Conservation (phyloP, 2,797 vertebrate genomes). For the Pristis pectinata region DNA sequence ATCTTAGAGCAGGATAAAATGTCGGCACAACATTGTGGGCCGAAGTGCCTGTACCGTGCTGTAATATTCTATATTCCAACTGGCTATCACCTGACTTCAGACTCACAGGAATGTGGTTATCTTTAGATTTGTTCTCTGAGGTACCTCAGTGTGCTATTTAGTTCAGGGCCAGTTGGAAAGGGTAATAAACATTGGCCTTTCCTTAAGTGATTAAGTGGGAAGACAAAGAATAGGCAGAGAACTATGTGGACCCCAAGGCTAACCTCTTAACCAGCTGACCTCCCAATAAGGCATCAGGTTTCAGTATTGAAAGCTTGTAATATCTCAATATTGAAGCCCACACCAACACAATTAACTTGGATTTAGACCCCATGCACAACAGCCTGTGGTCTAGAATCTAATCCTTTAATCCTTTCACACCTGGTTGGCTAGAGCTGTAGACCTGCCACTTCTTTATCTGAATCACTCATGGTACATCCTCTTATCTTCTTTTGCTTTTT, state of each 20-base stretch:
- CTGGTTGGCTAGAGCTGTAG: neutral
- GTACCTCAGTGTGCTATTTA: no score
- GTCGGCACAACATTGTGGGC: no score
- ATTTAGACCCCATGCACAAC: neutral
- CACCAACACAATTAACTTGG: neutral
- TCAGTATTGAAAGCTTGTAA: neutral
- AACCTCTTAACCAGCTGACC: neutral
- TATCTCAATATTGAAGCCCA: neutral
- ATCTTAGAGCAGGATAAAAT: no score
- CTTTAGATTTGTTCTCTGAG: no score
- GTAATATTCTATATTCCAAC: no score
- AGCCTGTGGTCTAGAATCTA: neutral
- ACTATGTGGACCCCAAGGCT: no score
- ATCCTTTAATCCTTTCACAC: constrained; percentile 7
- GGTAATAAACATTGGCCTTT: no score
- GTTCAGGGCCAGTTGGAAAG: no score
- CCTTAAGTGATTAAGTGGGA: neutral
- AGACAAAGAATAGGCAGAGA: neutral
- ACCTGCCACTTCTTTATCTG: neutral
- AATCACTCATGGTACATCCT: no score
- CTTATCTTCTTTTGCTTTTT: neutral
- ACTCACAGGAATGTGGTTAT: no score
- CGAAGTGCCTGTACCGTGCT: no score
- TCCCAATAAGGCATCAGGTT: no score
- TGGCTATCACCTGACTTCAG: neutral